A percentile compares a stretch with the other conserved stretches of the same genome.
Conservation (phyloP, 2,113 vertebrate genomes). For the Odontesthes bonariensis region DNA sequence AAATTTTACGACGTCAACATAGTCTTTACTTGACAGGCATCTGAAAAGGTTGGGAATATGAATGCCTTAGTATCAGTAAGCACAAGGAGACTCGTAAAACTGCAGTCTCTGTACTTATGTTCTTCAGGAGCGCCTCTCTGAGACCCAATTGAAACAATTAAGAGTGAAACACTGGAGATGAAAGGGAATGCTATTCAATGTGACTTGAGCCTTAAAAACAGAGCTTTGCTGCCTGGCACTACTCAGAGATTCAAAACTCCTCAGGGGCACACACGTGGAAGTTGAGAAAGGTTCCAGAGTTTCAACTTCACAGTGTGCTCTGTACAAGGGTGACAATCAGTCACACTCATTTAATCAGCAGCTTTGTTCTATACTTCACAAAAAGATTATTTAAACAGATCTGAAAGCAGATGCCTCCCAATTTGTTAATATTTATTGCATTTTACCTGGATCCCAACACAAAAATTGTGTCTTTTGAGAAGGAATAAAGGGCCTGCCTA, state of each 20-base stretch:
- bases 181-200: background rate
- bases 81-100: background rate
- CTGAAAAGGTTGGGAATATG: slow-evolving; percentile 2
- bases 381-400: background rate
- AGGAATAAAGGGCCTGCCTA: too few relatives aligned
- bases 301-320: background rate
- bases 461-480: background rate
- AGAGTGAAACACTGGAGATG: slow-evolving; percentile 7
- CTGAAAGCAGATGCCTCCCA: background rate
- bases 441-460: background rate
- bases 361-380: background rate
- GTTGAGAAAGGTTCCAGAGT: slow-evolving; percentile 6
- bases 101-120: background rate
- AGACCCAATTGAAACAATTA: background rate
- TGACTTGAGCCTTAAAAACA: slow-evolving; percentile 7
- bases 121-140: background rate
- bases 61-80: background rate
- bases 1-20: background rate
- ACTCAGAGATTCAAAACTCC: slow-evolving; percentile 3
- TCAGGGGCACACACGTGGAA: background rate
- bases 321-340: background rate
- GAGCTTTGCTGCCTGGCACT: too few relatives aligned
- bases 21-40: background rate
- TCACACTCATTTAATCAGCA: background rate
- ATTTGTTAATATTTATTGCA: slow-evolving; percentile 5